Evolutionary conservation across 2,113 vertebrate genomes (phyloP).

Genomic region (Kryptolebias marmoratus): DNA sequence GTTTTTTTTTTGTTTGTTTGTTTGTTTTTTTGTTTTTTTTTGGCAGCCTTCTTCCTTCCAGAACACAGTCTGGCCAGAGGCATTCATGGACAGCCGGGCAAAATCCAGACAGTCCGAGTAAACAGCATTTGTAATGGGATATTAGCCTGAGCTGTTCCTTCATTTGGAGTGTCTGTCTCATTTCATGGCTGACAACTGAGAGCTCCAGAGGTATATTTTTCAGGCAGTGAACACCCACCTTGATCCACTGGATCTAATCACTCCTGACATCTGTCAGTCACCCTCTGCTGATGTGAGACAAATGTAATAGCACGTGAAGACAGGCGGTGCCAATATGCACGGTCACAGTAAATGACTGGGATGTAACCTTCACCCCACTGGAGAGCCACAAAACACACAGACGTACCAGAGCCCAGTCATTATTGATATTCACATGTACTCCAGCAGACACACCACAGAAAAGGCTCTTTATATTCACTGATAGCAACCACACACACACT

Average conservation of each 20-base stretch:
- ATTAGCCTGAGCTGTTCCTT: conserved; percentile 73
- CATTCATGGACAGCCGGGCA: conserved; percentile 41
- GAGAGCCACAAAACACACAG: conserved; percentile 2
- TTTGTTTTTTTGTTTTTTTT: not conserved
- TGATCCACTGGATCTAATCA: conserved; percentile 70
- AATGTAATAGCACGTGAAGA: conserved; percentile 47
- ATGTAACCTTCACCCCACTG: conserved; percentile 51
- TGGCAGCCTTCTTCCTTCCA: conserved; percentile 47
- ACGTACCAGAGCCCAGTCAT: no score
- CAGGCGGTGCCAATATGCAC: conserved; percentile 40
- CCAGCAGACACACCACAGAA: no score
- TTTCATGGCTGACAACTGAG: conserved; percentile 75
- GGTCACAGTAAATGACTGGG: conserved; percentile 45
- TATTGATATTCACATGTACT: no score
- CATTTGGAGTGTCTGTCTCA: conserved; percentile 76
- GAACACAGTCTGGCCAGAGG: conserved; percentile 15
- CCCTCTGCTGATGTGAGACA: conserved; percentile 54
- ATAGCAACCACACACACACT: no score
- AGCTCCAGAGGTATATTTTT: conserved; percentile 60
- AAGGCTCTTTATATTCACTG: no score
- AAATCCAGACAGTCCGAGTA: conserved; percentile 60
- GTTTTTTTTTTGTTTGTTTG: no score
- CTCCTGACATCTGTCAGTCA: conserved; percentile 78
- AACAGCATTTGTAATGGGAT: conserved; percentile 73
- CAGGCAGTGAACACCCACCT: conserved; percentile 37